Evolutionary conservation across 2,797 vertebrate species (phyloP).

Genomic region (Rallus crepitans): DNA sequence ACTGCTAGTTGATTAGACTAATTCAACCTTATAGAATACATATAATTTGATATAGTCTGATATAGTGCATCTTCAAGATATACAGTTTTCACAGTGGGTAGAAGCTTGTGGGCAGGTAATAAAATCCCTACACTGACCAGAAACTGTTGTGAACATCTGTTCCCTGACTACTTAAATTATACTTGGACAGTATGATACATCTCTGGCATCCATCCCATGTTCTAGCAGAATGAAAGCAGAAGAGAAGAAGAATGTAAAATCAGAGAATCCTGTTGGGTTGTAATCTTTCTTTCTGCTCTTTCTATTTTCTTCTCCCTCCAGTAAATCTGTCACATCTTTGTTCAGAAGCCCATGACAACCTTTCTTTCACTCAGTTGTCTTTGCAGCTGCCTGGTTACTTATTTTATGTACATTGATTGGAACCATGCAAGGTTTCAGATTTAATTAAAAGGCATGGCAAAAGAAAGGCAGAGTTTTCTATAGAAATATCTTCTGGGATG

Average conservation of each 20-base stretch:
- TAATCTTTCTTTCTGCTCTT: slow-evolving; percentile 28
- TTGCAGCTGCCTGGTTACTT: slow-evolving; percentile 1
- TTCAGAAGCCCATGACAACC: not conserved
- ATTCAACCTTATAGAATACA: not conserved
- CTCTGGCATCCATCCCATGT: slow-evolving; percentile 59
- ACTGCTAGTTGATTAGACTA: not conserved
- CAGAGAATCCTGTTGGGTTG: slow-evolving; percentile 19
- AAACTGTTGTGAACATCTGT: slow-evolving; percentile 71
- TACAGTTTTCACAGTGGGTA: slow-evolving; percentile 42
- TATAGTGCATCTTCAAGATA: slow-evolving; percentile 46
- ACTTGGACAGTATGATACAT: slow-evolving; percentile 62
- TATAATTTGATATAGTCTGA: slow-evolving; percentile 24
- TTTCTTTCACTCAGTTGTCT: not conserved
- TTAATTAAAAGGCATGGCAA: slow-evolving; percentile 14
- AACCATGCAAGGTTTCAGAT: not conserved
- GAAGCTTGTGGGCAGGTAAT: slow-evolving; percentile 52
- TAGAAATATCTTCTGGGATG: not conserved
- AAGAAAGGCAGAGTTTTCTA: not conserved
- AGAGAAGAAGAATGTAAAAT: slow-evolving; percentile 51
- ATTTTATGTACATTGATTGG: slow-evolving; percentile 3
- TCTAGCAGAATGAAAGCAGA: slow-evolving; percentile 8
- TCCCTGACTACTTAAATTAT: slow-evolving; percentile 69
- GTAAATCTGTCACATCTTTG: slow-evolving; percentile 36
- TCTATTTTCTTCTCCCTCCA: not conserved
- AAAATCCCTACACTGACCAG: slow-evolving; percentile 67